phyloP scores from a whole-genome alignment of 1,140 invertebrate genomes.

The Venturia canescens region DNA sequence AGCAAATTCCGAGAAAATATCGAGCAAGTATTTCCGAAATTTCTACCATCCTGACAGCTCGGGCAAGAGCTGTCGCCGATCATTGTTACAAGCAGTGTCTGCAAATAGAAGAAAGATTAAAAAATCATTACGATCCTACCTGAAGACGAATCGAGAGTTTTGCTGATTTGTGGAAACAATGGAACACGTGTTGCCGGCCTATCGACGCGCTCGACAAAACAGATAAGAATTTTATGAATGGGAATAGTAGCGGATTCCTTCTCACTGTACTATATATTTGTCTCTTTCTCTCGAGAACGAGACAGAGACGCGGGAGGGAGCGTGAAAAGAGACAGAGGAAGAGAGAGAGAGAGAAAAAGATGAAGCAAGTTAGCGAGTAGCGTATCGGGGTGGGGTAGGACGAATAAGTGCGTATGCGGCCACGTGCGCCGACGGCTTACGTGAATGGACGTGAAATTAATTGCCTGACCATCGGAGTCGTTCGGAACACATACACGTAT shows the following conservation, averaged over 20 bases:
- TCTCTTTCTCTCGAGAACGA: constrained; percentile 23
- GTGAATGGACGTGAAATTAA: constrained; percentile 53
- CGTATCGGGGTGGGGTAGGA: constrained; percentile 37
- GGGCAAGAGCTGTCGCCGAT: no score
- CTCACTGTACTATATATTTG: constrained; percentile 33
- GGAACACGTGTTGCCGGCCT: constrained; percentile 28
- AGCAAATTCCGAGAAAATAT: no score
- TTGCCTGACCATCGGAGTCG: constrained; percentile 46
- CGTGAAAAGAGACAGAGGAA: constrained; percentile 27
- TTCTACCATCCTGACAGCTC: no score
- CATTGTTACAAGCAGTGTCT: not conserved
- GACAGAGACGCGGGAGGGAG: not conserved
- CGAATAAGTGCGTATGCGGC: constrained; percentile 44
- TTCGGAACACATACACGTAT: not conserved
- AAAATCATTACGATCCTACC: not conserved
- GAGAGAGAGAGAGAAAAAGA: constrained; percentile 36
- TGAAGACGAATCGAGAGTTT: constrained; percentile 10
- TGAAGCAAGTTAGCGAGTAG: constrained; percentile 10
- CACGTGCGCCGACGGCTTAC: constrained; percentile 43
- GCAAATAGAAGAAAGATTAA: constrained; percentile 1
- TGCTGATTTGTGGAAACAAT: constrained; percentile 33
- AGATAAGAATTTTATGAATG: constrained; percentile 66
- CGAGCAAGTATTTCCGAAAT: no score
- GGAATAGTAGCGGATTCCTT: constrained; percentile 53
- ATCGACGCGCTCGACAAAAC: constrained; percentile 48